A percentile compares a stretch with the other conserved stretches of the same genome.
Conservation (phyloP, 2,113 vertebrate genomes). For the Apteryx owenii region DNA sequence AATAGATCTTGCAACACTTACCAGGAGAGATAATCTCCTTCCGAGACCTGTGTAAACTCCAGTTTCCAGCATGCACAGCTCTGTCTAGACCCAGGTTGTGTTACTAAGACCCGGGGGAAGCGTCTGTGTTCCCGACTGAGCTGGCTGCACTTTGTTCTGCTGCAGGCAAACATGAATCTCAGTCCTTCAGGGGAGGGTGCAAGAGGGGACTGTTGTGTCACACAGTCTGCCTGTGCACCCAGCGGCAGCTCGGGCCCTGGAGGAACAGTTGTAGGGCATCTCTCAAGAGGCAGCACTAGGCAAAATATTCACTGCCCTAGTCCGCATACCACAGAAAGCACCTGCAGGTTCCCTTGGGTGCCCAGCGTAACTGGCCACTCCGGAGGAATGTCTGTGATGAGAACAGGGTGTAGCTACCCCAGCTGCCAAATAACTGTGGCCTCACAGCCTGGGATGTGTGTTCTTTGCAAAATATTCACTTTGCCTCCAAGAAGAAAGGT, state of each 20-base stretch:
- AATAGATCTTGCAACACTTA: neutral
- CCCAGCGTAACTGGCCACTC: neutral
- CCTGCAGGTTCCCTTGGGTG: neutral
- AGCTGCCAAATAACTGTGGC: neutral
- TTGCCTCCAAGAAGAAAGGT: neutral
- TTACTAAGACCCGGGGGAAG: neutral
- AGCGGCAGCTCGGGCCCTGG: neutral
- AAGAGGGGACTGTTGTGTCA: neutral
- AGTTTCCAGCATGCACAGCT: neutral
- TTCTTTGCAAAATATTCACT: neutral
- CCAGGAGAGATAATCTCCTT: neutral
- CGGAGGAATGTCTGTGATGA: neutral
- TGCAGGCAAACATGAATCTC: neutral
- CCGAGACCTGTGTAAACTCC: neutral
- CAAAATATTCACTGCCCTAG: neutral
- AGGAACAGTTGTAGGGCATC: neutral
- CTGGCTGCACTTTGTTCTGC: neutral
- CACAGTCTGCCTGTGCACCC: neutral
- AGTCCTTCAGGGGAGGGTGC: neutral
- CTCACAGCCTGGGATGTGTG: neutral
- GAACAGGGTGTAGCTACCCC: neutral
- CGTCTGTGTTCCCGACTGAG: rapidly evolving
- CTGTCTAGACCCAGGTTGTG: neutral
- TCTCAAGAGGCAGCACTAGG: neutral
- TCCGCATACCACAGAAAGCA: neutral